A percentile compares a stretch with the other conserved stretches of the same genome.
These are phyloP conservation scores for Drosophila nasuta DNA, from an alignment of 1,140 invertebrate species.

Conservation along the genomic window DNA sequence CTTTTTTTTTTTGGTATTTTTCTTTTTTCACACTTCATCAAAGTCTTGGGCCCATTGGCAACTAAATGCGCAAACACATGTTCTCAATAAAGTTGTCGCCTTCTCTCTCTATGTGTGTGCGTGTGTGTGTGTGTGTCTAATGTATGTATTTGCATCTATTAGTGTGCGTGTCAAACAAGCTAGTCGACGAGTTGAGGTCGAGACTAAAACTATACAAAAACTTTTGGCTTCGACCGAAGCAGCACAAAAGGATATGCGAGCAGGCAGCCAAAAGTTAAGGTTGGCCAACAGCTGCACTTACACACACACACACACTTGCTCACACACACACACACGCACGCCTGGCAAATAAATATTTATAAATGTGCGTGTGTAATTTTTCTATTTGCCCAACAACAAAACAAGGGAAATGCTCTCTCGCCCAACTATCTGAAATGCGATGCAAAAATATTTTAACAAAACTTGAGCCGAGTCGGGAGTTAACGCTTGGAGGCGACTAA, in stretches of 20 bases:
- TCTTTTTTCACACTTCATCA: constrained; percentile 69
- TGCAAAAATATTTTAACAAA: constrained; percentile 42
- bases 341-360: constrained; percentile 55
- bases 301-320: constrained; percentile 15
- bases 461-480: neutral
- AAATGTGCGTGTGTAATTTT: constrained; percentile 57
- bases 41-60: constrained; percentile 53
- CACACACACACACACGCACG: constrained; percentile 7
- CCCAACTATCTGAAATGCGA: constrained; percentile 22
- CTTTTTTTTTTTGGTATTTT: constrained; percentile 40
- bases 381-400: constrained; percentile 37
- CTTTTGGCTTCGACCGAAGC: constrained; percentile 59
- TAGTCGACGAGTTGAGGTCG: constrained; percentile 29
- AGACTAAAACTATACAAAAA: constrained; percentile 70
- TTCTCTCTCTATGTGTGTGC: constrained; percentile 5
- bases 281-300: constrained; percentile 44
- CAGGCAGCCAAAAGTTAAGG: constrained; percentile 53
- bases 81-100: constrained; percentile 51
- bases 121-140: constrained; percentile 21
- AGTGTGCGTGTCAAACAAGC: constrained; percentile 59
- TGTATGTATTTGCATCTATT: constrained; percentile 72
- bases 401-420: neutral
- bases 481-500: neutral
- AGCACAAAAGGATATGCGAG: neutral
- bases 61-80: constrained; percentile 79